phyloP scores from a whole-genome alignment of 30 jellyfish, hydroid and myxozoan genomes.

The Rhopilema esculentum region DNA sequence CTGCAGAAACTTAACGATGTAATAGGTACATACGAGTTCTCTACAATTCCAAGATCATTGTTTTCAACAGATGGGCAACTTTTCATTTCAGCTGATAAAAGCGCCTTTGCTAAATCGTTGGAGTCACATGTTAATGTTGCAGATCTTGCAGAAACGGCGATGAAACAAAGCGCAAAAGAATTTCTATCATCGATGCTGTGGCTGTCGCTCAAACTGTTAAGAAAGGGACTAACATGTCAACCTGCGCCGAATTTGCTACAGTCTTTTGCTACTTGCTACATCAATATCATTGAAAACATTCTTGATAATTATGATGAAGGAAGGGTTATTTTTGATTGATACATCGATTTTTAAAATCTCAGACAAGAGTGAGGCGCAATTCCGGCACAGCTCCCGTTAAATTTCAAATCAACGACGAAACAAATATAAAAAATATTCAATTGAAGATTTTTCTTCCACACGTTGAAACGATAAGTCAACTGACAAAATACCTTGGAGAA shows the following conservation, averaged over 20 bases:
- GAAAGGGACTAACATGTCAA: conserved; percentile 13
- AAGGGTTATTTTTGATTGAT: conserved; percentile 7
- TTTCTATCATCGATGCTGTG: conserved; percentile 16
- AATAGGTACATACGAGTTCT: conserved; percentile 28
- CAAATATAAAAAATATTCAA: not conserved
- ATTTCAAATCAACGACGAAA: not conserved
- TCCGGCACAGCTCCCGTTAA: not conserved
- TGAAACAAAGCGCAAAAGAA: not conserved
- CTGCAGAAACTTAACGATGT: conserved; percentile 16
- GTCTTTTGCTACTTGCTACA: too few species aligned
- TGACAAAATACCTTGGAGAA: conserved; percentile 33
- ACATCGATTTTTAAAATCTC: conserved; percentile 34
- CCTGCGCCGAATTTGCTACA: conserved; percentile 39
- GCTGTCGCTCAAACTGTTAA: conserved; percentile 5
- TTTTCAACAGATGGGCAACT: conserved; percentile 52
- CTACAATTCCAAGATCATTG: conserved; percentile 30
- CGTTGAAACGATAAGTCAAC: conserved; percentile 10
- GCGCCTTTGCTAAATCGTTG: conserved; percentile 11
- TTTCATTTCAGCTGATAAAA: conserved; percentile 5
- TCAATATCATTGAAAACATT: not conserved
- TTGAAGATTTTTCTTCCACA: conserved; percentile 5
- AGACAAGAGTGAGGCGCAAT: conserved; percentile 26
- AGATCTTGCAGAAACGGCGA: conserved; percentile 7
- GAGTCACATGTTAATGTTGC: conserved; percentile 19
- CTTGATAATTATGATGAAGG: not conserved